Percentiles rank a stretch among this genome's conserved stretches.
Evolutionary conservation across 2,888 invertebrate genomes (phyloP).

Genomic region (Ferrisia virgata): DNA sequence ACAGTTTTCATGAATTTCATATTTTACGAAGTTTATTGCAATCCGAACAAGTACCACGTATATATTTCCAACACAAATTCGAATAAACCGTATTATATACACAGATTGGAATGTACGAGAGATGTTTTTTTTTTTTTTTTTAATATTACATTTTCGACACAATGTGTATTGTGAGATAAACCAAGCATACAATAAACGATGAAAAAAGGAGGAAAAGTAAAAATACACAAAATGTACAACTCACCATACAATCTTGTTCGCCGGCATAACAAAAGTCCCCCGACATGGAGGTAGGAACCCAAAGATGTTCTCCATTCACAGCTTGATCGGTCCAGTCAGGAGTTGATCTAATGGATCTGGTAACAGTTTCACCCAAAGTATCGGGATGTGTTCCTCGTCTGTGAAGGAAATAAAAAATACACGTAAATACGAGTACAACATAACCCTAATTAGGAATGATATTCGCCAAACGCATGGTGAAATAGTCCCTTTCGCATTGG

Average conservation of each 20-base stretch:
- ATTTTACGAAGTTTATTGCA: too few relatives aligned
- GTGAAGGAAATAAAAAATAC: too few relatives aligned
- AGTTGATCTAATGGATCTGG: conserved; percentile 68
- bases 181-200: too few relatives aligned
- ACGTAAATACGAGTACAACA: background rate
- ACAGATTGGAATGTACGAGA: too few relatives aligned
- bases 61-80: too few relatives aligned
- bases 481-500: too few relatives aligned
- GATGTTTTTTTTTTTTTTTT: too few relatives aligned
- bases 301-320: conserved; percentile 88
- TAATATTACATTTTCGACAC: too few relatives aligned
- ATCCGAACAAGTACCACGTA: too few relatives aligned
- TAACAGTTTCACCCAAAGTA: conserved; percentile 46
- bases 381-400: conserved; percentile 14
- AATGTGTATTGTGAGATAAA: too few relatives aligned
- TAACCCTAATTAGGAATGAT: background rate
- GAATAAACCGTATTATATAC: too few relatives aligned
- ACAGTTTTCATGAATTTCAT: too few relatives aligned
- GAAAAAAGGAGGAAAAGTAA: background rate
- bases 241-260: conserved; percentile 81
- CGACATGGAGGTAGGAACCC: conserved; percentile 87
- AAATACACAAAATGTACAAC: conserved; percentile 51
- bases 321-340: conserved; percentile 86
- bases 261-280: conserved; percentile 93
- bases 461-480: background rate